Evolutionary conservation across 2,797 vertebrate genomes (phyloP), one percentile per base, ranked within the genome.

Genomic region (Myotis daubentonii): DNA sequence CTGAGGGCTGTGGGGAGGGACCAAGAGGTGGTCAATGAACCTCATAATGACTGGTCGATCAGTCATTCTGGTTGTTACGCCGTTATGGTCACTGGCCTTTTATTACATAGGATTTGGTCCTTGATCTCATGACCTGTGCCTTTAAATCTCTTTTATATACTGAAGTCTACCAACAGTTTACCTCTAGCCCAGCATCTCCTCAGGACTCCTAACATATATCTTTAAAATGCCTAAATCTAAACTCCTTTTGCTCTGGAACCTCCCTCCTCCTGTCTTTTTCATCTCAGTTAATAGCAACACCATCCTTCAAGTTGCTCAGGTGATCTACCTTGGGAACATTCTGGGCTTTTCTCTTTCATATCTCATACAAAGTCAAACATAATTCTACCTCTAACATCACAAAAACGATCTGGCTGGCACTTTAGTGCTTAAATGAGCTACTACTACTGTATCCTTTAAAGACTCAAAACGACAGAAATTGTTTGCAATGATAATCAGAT

Each of bases 401-500:
- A 76, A 33, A 66, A 89, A 51, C 22, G 6, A n/a, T 85, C n/a
- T 47, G 12, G 30, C 30, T 75, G 22, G 49, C 55, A 78, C 15
- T 60, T 79, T 8, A 65, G 62, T 76, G 20, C 16, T n/a, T 53
- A 68, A 49, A 23, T 0, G 0, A 81, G 12, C 81, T 53, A 44
- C 9, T 53, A 44, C 15, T 33, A 2, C 2, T 15, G 9, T 13
- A 53, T 47, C 15, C 7, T 44, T 89, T 19, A 76, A 89, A 97
- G 57, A 97, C 93, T 96, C 78, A 97, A 96, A 96, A 66, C 78
- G 96, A 49, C 68, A 95, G 19, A 79, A 96, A 51, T 71, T 74
- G 95, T 97, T 97, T 98, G 98, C 98, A 94, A 38, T 97, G 96
- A 98, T 98, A 98, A 98, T 93, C 98, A 98, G 98, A 98, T 96